Base-by-base conservation (phyloP, 2,797 vertebrate genomes). In the Streptopelia turtur region DNA sequence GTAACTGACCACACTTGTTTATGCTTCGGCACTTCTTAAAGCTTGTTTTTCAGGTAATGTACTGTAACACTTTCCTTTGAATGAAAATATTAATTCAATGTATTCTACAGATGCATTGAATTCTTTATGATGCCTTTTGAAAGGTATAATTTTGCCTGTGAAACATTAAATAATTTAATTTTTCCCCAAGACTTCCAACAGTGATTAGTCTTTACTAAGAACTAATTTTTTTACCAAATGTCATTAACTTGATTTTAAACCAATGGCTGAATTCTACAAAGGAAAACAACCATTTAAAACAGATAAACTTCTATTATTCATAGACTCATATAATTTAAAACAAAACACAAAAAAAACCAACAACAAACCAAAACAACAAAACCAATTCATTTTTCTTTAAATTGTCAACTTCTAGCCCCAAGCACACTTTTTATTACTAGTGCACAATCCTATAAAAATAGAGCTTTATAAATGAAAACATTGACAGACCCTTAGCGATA, bases 391-490 rank as follows among this genome's bases (percentile, higher is more conserved):
- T 91, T 95, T 83, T 95, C 78, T 95, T 77, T 77, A 93, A 85
- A 85, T 96, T 95, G 97, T 96, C 93, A 97, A 97, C 87, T 97
- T 83, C 95, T 97, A 84, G 91, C 97, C 96, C 84, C 80, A 93
- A 97, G 96, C 97, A 95, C 31, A 43, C 89, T 96, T 94, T 94
- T 94, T 95, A 96, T 96, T 97, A 96, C 94, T 92, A 89, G 88
- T 81, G 30, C 82, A 89, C 75, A 96, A 93, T 88, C 81, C 93
- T 95, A 97, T 97, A 97, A 97, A 97, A 97, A 97, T 93, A 96
- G 84, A 97, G 94, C 68, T 95, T 97, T 96, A 96, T 94, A 97
- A 97, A 95, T 95, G 90, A 97, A 97, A 97, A 96, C 94, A 96
- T 97, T 96, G 96, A 94, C 96, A 96, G 96, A 97, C 92, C 84